Evolutionary conservation across 30 jellyfish, hydroid and myxozoan genomes (phyloP), one percentile per base, ranked within the genome.

Genomic region (Hydractinia symbiolongicarpus): DNA sequence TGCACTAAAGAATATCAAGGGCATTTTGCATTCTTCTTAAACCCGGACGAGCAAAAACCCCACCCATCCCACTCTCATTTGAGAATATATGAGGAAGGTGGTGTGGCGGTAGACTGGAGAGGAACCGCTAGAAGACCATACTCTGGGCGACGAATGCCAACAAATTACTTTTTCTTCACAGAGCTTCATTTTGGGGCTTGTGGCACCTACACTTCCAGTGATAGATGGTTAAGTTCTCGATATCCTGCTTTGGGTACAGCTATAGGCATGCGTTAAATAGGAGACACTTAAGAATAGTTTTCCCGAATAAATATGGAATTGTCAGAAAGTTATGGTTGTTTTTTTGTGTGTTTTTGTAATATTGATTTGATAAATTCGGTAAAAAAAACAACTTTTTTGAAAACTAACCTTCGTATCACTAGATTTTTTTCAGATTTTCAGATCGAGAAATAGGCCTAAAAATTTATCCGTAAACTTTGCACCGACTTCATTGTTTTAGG

Each of bases 131-230:
- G 10, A 30, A 8, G 57, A 11, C 79, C 76, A 21, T 14, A 56
- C 7, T 60, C 89, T 9, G 49, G 66, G 20, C 17, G 72, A 8
- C 16, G 61, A 54, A 82, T 82, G 66, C 89, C 89, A 13, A 14
- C 9, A 7, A 53, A 71, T 44, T 82, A 70, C 67, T 82, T 82
- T 55, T 10, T 82, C 69, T 75, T 71, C 71, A 82, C 89, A 13
- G 89, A 70, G 53, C 44, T 82, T 54, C 89, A 82, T 73, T 82
- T 50, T 71, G 89, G 84, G 54, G 89, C 83, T 6, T 82, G 89
- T 82, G 89, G 89, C 6, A 51, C 74, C 50, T 82, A 82, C 75
- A 61, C 75, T 4, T 74, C 72, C 8, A 82, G 89, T 58, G 77
- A 21, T 5, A 16, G 50, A 4, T 82, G 89, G 89, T 57, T 73